phyloP scores from a whole-genome alignment of 2,888 invertebrate species.

The Drosophila histrio region DNA sequence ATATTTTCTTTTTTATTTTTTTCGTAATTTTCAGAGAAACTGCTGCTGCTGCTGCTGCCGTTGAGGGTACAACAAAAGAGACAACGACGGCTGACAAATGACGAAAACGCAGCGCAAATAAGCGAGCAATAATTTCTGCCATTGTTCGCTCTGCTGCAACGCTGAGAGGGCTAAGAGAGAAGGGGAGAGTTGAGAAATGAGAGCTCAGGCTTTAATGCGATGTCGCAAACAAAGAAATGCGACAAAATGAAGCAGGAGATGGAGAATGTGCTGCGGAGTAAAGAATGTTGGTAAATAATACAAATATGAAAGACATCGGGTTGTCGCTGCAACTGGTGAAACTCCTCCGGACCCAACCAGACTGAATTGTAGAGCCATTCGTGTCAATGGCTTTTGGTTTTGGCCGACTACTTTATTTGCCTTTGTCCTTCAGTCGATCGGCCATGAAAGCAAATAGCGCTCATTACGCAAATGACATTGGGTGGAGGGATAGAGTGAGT shows the following conservation, averaged over 20 bases:
- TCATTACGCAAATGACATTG: slow-evolving; percentile 61
- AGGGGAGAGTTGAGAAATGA: neutral
- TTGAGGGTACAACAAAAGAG: slow-evolving; percentile 51
- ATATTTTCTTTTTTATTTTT: slow-evolving; percentile 35
- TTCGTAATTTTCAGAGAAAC: slow-evolving; percentile 30
- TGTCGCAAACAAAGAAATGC: slow-evolving; percentile 57
- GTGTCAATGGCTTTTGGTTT: slow-evolving; percentile 26
- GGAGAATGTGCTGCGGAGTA: slow-evolving; percentile 17
- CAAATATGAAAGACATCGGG: slow-evolving; percentile 52
- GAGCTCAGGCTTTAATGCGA: slow-evolving; percentile 19
- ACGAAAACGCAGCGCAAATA: slow-evolving; percentile 66
- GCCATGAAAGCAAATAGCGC: slow-evolving; percentile 43
- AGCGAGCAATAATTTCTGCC: slow-evolving; percentile 71
- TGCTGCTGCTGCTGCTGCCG: slow-evolving; percentile 6
- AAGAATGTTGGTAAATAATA: slow-evolving; percentile 62
- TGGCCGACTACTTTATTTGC: slow-evolving; percentile 30
- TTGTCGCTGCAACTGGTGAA: slow-evolving; percentile 41
- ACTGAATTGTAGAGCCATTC: slow-evolving; percentile 14
- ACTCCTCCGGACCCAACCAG: neutral
- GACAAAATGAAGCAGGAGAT: slow-evolving; percentile 34
- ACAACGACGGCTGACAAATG: slow-evolving; percentile 64
- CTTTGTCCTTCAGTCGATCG: slow-evolving; percentile 33
- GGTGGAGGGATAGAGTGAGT: slow-evolving; percentile 7
- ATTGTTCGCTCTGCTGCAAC: slow-evolving; percentile 53
- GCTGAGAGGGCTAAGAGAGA: neutral